These are phyloP conservation scores for Tromatobia lineatoria DNA, from an alignment of 2,888 invertebrate genomes.

Conservation along the genomic window DNA sequence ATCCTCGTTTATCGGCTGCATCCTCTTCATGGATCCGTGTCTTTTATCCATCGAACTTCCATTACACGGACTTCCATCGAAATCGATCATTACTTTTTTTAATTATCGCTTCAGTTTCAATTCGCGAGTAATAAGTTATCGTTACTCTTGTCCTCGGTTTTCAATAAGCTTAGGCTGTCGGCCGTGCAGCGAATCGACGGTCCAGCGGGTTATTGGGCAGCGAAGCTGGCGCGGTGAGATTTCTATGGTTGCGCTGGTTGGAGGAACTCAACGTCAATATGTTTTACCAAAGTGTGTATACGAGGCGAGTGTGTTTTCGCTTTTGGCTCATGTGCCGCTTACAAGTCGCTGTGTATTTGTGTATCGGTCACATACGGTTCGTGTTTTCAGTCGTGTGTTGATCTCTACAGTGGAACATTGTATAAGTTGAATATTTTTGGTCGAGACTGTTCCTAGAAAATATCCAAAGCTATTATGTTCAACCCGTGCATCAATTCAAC, in stretches of 20 bases:
- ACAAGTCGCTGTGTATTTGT: background rate
- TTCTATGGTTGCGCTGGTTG: background rate
- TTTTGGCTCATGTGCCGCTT: conserved; percentile 25
- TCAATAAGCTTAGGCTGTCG: conserved; percentile 5
- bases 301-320: conserved; percentile 24
- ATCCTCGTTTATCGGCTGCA: conserved; percentile 2
- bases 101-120: conserved; percentile 19
- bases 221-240: background rate
- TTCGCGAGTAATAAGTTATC: conserved; percentile 20
- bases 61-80: conserved; percentile 4
- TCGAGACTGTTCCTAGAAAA: background rate
- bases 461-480: background rate
- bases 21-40: background rate
- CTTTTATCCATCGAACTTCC: background rate
- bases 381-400: conserved; percentile 10
- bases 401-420: background rate
- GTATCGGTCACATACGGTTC: conserved; percentile 9
- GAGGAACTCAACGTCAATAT: conserved; percentile 42
- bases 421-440: background rate
- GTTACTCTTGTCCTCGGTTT: conserved; percentile 12
- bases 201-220: background rate
- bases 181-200: background rate
- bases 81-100: conserved; percentile 14
- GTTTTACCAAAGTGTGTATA: conserved; percentile 70
- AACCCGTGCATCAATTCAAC: conserved; percentile 46